A percentile compares a stretch with the other conserved stretches of the same genome.
These are phyloP conservation scores for Busseola fusca DNA, from an alignment of 2,888 invertebrate species.

Conservation along the genomic window DNA sequence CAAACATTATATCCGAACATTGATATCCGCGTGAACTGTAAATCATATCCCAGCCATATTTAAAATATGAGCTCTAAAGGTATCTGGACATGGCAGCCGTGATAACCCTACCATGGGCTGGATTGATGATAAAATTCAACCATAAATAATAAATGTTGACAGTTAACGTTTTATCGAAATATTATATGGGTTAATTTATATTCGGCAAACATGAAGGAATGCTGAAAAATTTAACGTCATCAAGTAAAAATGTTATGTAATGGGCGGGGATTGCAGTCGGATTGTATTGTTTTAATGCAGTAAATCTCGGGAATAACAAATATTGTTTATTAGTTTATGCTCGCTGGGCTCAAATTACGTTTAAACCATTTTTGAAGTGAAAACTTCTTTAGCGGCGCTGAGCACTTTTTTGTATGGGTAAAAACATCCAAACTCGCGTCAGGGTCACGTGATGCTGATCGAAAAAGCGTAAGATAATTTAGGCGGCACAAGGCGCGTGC, in stretches of 20 bases:
- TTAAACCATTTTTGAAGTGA: not conserved
- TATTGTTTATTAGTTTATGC: not conserved
- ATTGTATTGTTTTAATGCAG: slow-evolving; percentile 18
- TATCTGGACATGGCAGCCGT: slow-evolving; percentile 46
- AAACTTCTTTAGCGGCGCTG: too few relatives aligned
- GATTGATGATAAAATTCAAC: slow-evolving; percentile 68
- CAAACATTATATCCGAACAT: slow-evolving; percentile 9
- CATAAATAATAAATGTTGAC: slow-evolving; percentile 70
- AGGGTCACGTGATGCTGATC: too few relatives aligned
- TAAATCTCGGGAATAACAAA: slow-evolving; percentile 11
- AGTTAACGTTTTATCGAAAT: slow-evolving; percentile 68
- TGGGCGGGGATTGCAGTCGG: slow-evolving; percentile 25
- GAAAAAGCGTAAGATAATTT: too few relatives aligned
- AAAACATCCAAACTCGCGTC: too few relatives aligned
- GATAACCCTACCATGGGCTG: slow-evolving; percentile 49
- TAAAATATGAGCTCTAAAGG: slow-evolving; percentile 47
- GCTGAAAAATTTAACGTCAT: slow-evolving; percentile 37
- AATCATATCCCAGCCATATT: slow-evolving; percentile 32
- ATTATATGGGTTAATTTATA: slow-evolving; percentile 69
- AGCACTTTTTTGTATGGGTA: too few relatives aligned
- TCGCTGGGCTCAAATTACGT: not conserved
- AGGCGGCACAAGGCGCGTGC: too few relatives aligned
- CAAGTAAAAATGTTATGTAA: slow-evolving; percentile 42
- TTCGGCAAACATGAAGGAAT: slow-evolving; percentile 64
- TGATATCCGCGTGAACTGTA: slow-evolving; percentile 30